These are phyloP conservation scores for Molossus alvarezi DNA, from an alignment of 2,797 vertebrate genomes.

Conservation along the genomic window DNA sequence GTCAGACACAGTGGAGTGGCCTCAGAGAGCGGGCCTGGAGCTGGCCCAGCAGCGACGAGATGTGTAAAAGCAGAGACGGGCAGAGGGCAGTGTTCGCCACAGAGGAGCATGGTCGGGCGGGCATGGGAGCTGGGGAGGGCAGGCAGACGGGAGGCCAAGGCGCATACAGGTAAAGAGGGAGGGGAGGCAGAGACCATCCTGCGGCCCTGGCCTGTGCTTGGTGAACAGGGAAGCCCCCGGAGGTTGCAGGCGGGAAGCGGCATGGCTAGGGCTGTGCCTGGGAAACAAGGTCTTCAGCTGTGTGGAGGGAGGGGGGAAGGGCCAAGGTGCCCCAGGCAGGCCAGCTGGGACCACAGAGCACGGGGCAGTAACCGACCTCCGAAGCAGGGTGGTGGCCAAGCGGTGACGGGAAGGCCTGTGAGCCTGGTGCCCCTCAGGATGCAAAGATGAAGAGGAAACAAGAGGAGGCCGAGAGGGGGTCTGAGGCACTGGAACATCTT, in stretches of 20 bases:
- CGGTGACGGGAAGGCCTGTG: fast-evolving
- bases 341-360: fast-evolving
- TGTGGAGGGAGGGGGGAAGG: too few relatives aligned
- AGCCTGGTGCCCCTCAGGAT: not conserved
- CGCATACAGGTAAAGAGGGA: fast-evolving
- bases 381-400: too few relatives aligned
- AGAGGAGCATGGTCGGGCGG: not conserved
- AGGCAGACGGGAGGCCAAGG: not conserved
- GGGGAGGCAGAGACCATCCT: not conserved
- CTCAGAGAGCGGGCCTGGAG: not conserved
- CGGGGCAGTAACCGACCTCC: not conserved
- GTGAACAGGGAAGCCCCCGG: too few relatives aligned
- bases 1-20: not conserved
- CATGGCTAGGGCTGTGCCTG: not conserved
- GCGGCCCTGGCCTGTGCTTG: not conserved
- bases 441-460: not conserved
- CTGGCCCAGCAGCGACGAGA: fast-evolving
- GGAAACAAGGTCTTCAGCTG: not conserved
- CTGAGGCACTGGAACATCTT: too few relatives aligned
- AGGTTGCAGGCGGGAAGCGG: not conserved
- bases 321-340: not conserved
- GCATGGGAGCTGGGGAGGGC: not conserved
- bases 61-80: not conserved
- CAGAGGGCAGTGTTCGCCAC: too few relatives aligned
- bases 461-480: not conserved